Conservation (phyloP, 2,113 vertebrate species). For the Aix galericulata region DNA sequence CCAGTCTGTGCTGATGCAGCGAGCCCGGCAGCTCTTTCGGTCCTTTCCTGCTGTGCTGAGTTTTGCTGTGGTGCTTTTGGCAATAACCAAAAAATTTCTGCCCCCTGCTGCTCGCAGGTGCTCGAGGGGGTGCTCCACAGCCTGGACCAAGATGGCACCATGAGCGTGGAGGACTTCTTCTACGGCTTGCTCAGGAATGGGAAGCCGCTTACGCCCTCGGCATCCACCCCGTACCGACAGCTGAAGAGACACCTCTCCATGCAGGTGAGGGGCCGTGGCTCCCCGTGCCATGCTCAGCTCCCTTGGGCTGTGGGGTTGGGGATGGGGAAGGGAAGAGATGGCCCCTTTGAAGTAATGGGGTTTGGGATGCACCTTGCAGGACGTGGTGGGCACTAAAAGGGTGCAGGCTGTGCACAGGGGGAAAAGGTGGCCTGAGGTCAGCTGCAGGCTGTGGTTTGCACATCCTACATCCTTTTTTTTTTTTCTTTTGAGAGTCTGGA, state of each 20-base stretch:
- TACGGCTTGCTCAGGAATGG: conserved; percentile 80
- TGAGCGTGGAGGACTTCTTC: conserved; percentile 90
- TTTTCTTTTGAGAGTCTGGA: not conserved
- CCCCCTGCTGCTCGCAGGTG: conserved; percentile 63
- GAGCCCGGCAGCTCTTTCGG: not conserved
- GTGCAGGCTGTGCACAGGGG: not conserved
- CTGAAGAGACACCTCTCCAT: conserved; percentile 92
- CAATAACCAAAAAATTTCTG: not conserved
- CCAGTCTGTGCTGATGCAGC: not conserved
- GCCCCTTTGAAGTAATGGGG: not conserved
- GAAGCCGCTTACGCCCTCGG: conserved; percentile 83
- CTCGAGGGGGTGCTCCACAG: conserved; percentile 81
- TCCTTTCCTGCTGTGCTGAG: not conserved
- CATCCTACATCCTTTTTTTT: not conserved
- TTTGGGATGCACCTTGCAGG: not conserved
- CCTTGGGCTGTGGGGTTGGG: too few relatives aligned
- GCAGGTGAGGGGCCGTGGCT: conserved; percentile 78
- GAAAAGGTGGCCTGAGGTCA: not conserved
- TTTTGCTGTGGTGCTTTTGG: accelerated
- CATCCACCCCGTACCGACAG: conserved; percentile 92
- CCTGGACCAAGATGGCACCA: conserved; percentile 78
- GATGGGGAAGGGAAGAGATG: too few relatives aligned
- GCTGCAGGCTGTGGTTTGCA: not conserved
- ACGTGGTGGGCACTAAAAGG: not conserved
- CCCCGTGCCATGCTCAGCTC: too few relatives aligned